Base-by-base conservation (phyloP, 1,140 invertebrate genomes). In the Temnothorax nylanderi region DNA sequence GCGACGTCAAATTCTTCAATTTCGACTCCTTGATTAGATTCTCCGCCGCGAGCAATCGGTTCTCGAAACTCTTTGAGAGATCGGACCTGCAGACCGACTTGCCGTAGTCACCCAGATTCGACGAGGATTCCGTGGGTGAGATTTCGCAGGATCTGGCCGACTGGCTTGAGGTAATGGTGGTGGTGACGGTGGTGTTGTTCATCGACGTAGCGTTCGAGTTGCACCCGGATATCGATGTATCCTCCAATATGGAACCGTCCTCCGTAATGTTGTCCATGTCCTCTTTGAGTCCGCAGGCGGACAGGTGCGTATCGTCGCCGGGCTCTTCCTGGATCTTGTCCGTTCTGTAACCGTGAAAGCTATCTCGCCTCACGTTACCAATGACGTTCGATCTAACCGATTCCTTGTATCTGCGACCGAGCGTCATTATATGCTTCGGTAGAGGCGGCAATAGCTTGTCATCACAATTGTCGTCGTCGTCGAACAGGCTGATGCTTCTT, bases 21-120 rank as follows among this genome's bases (percentile, higher is more conserved):
- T 95, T 94, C 0, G 94, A 95, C n/a, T 95, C 94, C 32, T 95
- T 94, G 26, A 95, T 95, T 11, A 95, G 49, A 86, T 95, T 95
- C 44, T 95, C 94, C 4, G 94, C 94, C 3, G 94, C 94, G 0
- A 95, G 60, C 3, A 95, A 51, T n/a, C 95, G 71, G 34, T 87
- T 93, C 80, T 94, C 93, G 34, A 94, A 94, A 32, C 93, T 93
- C 87, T 80, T 60, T 26, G 56, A 7, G 89, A 60, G 16, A 34
- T 92, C 89, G 0, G 84, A 56, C 44, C 86, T 93, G 56, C 84
- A 88, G 2, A 72, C 77, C 4, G 86, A 82, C 0, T 90, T 69
- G 7, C 77, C 85, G 21, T 92, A 93, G 34, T 93, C 94, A 26
- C 90, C 58, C 0, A 92, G 74, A 32, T 92, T 94, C 0, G 92